Percentiles rank a stretch among this genome's conserved stretches.
Conservation (phyloP, 37 sponge, comb jelly and placozoan species). For the Oscarella lobularis region DNA sequence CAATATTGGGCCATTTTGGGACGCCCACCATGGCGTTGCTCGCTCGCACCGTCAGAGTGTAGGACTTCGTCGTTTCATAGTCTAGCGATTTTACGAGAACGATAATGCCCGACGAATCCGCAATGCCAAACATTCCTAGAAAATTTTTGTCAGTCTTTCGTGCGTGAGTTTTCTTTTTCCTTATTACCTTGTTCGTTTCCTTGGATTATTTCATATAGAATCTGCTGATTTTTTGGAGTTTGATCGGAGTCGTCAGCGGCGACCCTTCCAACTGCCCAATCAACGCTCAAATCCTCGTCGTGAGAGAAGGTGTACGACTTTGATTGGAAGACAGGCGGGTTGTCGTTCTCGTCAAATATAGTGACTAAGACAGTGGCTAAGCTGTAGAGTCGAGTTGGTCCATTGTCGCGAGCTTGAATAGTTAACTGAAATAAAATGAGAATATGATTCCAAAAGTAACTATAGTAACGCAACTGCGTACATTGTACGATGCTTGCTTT, state of each 20-base stretch:
- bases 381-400: background rate
- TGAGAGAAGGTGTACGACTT: background rate
- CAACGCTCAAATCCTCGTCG: constrained; percentile 19
- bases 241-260: constrained; percentile 11
- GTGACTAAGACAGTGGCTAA: constrained; percentile 8
- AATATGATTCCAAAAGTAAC: no score
- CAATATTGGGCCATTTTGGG: no score
- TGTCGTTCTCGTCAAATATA: constrained; percentile 68
- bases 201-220: constrained; percentile 8
- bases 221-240: constrained; percentile 13
- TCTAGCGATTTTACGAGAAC: background rate
- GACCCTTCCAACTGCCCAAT: constrained; percentile 39
- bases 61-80: background rate
- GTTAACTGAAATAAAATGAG: no score
- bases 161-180: background rate
- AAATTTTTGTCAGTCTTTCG: no score
- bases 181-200: constrained; percentile 21
- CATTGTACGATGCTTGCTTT: background rate
- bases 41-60: constrained; percentile 1
- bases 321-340: constrained; percentile 24
- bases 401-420: constrained; percentile 7
- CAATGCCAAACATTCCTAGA: background rate
- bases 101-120: background rate
- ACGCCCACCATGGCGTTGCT: background rate
- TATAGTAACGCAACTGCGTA: background rate